A percentile compares a stretch with the other conserved stretches of the same genome.
Evolutionary conservation across 2,888 invertebrate species (phyloP).

Genomic region (Drosophila anomalata): DNA sequence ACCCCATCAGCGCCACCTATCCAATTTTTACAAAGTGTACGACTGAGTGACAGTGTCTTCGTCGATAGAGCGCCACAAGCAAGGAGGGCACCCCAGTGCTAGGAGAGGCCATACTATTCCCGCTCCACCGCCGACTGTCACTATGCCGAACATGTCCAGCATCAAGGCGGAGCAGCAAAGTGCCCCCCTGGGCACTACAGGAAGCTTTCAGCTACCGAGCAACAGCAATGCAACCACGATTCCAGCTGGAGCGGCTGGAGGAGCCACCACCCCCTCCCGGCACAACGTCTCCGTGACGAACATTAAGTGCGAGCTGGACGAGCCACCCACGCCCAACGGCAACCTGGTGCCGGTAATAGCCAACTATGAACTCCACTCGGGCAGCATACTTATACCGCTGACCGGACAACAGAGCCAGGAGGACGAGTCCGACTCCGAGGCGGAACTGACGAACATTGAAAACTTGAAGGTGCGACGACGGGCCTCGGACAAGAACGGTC

Average conservation of each 20-base stretch:
- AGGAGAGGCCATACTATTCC: slow-evolving; percentile 19
- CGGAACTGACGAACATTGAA: slow-evolving; percentile 83
- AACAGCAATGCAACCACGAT: slow-evolving; percentile 38
- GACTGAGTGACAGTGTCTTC: slow-evolving; percentile 35
- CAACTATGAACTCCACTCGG: slow-evolving; percentile 66
- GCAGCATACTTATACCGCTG: slow-evolving; percentile 62
- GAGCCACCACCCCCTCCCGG: slow-evolving; percentile 51
- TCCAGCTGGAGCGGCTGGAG: slow-evolving; percentile 13
- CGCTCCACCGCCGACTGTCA: background rate
- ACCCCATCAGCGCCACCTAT: slow-evolving; percentile 81
- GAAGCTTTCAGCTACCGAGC: slow-evolving; percentile 62
- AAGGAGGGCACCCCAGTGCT: background rate
- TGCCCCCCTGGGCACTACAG: slow-evolving; percentile 50
- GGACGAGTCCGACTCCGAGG: slow-evolving; percentile 83
- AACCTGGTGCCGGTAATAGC: slow-evolving; percentile 80
- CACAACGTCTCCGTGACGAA: slow-evolving; percentile 91
- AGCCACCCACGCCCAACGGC: slow-evolving; percentile 70
- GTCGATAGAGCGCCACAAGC: slow-evolving; percentile 6
- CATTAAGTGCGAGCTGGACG: slow-evolving; percentile 86
- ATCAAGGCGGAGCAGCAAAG: slow-evolving; percentile 63
- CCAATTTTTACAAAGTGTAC: slow-evolving; percentile 81
- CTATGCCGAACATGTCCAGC: slow-evolving; percentile 61
- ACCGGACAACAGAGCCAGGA: slow-evolving; percentile 63
- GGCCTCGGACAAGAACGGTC: slow-evolving; percentile 83
- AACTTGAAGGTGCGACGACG: slow-evolving; percentile 85